phyloP scores from a whole-genome alignment of 2,113 vertebrate genomes.

The Desmodus rotundus region DNA sequence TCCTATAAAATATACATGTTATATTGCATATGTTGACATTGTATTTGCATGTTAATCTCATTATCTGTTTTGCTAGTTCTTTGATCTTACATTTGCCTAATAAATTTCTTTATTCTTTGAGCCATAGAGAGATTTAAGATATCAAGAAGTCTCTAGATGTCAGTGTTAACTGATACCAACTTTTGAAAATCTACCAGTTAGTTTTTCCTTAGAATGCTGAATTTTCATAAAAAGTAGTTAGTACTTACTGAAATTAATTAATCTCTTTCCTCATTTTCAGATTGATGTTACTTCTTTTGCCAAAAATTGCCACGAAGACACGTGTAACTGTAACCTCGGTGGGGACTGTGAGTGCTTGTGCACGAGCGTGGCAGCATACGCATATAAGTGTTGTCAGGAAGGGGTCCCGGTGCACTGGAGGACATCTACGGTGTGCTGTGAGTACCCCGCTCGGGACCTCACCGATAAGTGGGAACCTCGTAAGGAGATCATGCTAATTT shows the following conservation, averaged over 20 bases:
- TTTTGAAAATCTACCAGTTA: background rate
- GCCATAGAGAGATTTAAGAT: background rate
- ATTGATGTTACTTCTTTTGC: constrained; percentile 98
- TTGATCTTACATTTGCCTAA: background rate
- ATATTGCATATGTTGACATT: background rate
- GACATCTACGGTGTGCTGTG: constrained; percentile 91
- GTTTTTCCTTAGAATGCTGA: constrained; percentile 3
- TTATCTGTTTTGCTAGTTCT: background rate
- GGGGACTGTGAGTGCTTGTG: constrained; percentile 98
- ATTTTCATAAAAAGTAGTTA: constrained; percentile 25
- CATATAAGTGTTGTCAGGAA: constrained; percentile 96
- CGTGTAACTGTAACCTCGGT: constrained; percentile 96
- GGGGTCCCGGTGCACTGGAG: constrained; percentile 92
- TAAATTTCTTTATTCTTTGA: background rate
- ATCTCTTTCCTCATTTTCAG: constrained; percentile 73
- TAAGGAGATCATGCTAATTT: background rate
- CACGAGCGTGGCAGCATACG: constrained; percentile 94
- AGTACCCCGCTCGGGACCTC: constrained; percentile 63
- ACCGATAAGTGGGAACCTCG: background rate
- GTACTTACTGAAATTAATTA: constrained; percentile 19
- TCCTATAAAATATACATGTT: background rate
- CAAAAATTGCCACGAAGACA: constrained; percentile 97
- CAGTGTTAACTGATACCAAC: background rate
- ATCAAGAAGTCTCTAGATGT: background rate
- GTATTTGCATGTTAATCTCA: background rate